A percentile compares a stretch with the other conserved stretches of the same genome.
Evolutionary conservation across 2,888 invertebrate species (phyloP).

Genomic region (Rhagophthalmus giganteus): DNA sequence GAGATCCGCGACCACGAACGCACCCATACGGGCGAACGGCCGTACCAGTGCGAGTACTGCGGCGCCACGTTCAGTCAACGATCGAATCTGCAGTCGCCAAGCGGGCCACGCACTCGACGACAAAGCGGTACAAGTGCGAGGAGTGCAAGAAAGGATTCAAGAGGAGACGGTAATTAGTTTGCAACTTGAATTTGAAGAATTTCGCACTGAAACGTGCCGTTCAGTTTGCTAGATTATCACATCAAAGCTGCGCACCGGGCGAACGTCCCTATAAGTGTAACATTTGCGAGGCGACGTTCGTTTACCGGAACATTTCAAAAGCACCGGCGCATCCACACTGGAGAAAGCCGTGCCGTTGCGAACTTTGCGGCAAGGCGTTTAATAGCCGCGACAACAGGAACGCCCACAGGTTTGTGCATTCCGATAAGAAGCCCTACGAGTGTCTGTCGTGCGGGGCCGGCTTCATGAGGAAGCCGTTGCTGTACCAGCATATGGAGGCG

Average conservation of each 20-base stretch:
- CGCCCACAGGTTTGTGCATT: slow-evolving; percentile 82
- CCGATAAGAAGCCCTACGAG: slow-evolving; percentile 85
- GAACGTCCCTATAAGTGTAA: slow-evolving; percentile 76
- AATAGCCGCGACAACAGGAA: slow-evolving; percentile 83
- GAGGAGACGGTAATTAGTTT: slow-evolving; percentile 59
- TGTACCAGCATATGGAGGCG: slow-evolving; percentile 76
- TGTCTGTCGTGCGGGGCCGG: slow-evolving; percentile 79
- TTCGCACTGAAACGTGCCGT: no score
- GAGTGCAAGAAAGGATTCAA: slow-evolving; percentile 77
- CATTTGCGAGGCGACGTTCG: slow-evolving; percentile 76
- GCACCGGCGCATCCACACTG: slow-evolving; percentile 82
- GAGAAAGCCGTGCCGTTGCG: slow-evolving; percentile 71
- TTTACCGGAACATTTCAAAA: no score
- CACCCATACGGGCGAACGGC: slow-evolving; percentile 80
- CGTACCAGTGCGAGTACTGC: slow-evolving; percentile 78
- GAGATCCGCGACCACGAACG: slow-evolving; percentile 81
- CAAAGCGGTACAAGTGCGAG: slow-evolving; percentile 71
- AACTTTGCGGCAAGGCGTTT: slow-evolving; percentile 83
- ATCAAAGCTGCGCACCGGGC: slow-evolving; percentile 77
- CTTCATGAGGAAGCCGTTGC: slow-evolving; percentile 79
- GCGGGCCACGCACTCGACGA: slow-evolving; percentile 76
- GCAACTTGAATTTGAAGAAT: no score
- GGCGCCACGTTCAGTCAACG: slow-evolving; percentile 79
- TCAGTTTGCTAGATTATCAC: slow-evolving; percentile 76
- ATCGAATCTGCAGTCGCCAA: slow-evolving; percentile 78